Evolutionary conservation across 53 echinoderm and acorn worm species (phyloP).

Genomic region (Patiria pectinifera): DNA sequence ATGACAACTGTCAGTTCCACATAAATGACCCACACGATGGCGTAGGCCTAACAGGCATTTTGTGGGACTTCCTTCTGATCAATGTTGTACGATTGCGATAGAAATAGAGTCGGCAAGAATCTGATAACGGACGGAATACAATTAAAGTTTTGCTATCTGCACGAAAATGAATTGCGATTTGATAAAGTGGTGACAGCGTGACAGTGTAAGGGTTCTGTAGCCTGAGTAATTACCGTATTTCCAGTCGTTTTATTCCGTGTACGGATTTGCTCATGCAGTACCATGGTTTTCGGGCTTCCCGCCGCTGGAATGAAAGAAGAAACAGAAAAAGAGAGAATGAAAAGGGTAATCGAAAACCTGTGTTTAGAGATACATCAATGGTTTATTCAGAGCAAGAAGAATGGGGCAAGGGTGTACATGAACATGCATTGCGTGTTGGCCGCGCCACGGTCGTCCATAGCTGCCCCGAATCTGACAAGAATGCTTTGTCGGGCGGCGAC

Average conservation of each 20-base stretch:
- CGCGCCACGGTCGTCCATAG: background rate
- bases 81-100: too few species aligned
- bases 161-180: too few species aligned
- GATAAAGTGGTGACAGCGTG: too few species aligned
- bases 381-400: slow-evolving; percentile 58
- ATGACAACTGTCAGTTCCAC: too few species aligned
- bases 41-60: too few species aligned
- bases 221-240: too few species aligned
- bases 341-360: slow-evolving; percentile 46
- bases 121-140: too few species aligned
- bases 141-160: too few species aligned
- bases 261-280: slow-evolving; percentile 3
- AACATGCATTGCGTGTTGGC: slow-evolving; percentile 11
- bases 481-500: slow-evolving; percentile 40
- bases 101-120: too few species aligned
- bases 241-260: background rate
- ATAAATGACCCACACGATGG: too few species aligned
- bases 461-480: slow-evolving; percentile 1
- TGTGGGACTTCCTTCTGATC: too few species aligned
- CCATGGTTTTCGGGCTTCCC: slow-evolving; percentile 4
- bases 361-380: slow-evolving; percentile 60
- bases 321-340: background rate
- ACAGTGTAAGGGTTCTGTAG: too few species aligned
- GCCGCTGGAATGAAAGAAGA: background rate
- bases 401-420: slow-evolving; percentile 41